Base-by-base conservation (phyloP, 2,113 vertebrate species). In the Rhizomys pruinosus region DNA sequence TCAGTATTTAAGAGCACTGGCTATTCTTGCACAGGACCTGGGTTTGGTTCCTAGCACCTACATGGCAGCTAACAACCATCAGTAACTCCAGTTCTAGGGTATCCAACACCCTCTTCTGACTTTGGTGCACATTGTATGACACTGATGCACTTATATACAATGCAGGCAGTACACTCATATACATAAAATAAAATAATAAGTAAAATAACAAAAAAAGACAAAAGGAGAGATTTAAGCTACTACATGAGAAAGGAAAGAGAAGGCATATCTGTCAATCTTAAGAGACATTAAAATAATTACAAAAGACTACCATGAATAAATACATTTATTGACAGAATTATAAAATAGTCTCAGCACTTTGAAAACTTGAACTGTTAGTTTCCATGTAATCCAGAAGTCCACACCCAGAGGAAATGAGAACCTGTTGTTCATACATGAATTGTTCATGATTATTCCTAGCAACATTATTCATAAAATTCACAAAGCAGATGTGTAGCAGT, bases 401-500 rank as follows among this genome's bases (percentile, higher is more conserved):
- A 89, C 19, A 71, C 59, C 69, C 37, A 87, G 66, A 66, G 81
- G 66, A 94, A 91, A 52, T 61, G 59, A 91, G 59, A 84, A 84
- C 25, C 16, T 69, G 74, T 44, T 81, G 42, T 85, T 39, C 22
- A 61, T n/a, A 63, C 9, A 69, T 74, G 80, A 76, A 78, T 77
- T 89, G 37, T 57, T 27, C 12, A 42, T 7, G 25, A 20, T 27
- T 96, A 68, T 86, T 96, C 63, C 47, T 61, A 91, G n/a, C n/a
- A 63, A 29, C 39, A 84, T 79, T 84, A 80, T 93, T 94, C 59
- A 44, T 89, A 91, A 91, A 74, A 79, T 61, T 84, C 32, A 7
- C 32, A 23, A 90, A 79, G 27, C 22, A 42, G 19, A 72, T 84
- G 44, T 91, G 82, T 44, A 66, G 71, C 79, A 42, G 1, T 87